Base-by-base conservation (phyloP, 2,113 vertebrate species). In the Puntigrus tetrazona region DNA sequence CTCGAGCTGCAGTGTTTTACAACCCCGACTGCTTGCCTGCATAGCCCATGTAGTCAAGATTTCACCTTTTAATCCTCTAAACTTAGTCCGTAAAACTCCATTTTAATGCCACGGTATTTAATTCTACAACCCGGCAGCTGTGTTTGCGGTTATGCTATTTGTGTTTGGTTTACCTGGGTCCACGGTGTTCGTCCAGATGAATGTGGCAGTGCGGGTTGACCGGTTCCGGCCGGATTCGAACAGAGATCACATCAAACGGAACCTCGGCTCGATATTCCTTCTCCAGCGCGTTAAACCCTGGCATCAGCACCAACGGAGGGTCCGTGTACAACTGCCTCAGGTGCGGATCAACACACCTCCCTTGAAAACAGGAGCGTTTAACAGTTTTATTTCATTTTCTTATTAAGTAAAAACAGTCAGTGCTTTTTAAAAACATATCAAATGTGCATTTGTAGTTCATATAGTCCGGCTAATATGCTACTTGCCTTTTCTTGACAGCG, bases 181-280 rank as follows among this genome's bases (percentile, higher is more conserved):
- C 97, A 31, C 86, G 83, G 70, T 91, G 95, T 81, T 98, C 93
- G 0, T 96, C 96, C 61, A 99, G 92, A 82, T 96, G 96, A 63
- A 96, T 93, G 3, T 87, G 91, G 86, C 96, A 96, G 11, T 87
- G 93, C 8, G 94, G 89, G 34, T 94, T 95, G 18, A 93, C 81
- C 1, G 96, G 91, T 88, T 96, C 94, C 0, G 96, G 96, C 36
- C 94, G 92, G 83, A 98, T 95, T 61, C 93, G 93, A 78, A 98
- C 91, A 3, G 88, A 96, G 79, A 97, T 92, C 34, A 95, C 92
- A 89, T 98, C 96, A 13, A 99, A 99, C 36, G 96, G 95, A 25
- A 99, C 96, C 90, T 98, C 96, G 9, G 94, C 90, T 0, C 91
- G 94, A 89, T 99, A 99, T 85, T 96, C 95, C 91, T 94, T 98